Evolutionary conservation across 2,888 invertebrate species (phyloP).

Genomic region (Isotomurus palustris): DNA sequence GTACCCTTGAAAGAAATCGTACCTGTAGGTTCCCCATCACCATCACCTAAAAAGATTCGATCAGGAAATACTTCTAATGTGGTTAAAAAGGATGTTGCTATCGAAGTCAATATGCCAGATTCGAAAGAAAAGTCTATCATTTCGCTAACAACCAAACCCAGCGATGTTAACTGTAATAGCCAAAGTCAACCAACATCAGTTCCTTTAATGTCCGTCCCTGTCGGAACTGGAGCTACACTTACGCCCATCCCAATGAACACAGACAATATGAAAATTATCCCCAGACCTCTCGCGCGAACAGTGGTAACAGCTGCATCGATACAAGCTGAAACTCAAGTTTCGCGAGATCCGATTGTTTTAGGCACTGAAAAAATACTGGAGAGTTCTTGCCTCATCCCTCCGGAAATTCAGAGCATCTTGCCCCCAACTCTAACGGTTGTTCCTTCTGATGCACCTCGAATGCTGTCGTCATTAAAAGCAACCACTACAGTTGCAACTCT

Average conservation of each 20-base stretch:
- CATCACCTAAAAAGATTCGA: conserved; percentile 3
- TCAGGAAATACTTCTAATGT: not conserved
- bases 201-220: conserved; percentile 1
- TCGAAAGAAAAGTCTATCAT: too few relatives aligned
- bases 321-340: too few relatives aligned
- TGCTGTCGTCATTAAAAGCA: conserved; percentile 13
- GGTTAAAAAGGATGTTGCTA: conserved; percentile 6
- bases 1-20: too few relatives aligned
- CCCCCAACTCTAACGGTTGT: conserved; percentile 39
- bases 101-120: conserved; percentile 9
- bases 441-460: conserved; percentile 29
- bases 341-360: too few relatives aligned
- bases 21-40: too few relatives aligned
- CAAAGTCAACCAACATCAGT: not conserved
- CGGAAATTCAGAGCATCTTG: conserved; percentile 38
- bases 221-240: conserved; percentile 7
- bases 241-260: conserved; percentile 6
- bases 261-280: too few relatives aligned
- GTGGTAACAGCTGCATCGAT: too few relatives aligned
- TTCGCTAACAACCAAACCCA: too few relatives aligned
- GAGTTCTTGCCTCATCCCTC: conserved; percentile 27
- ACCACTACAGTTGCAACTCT: not conserved
- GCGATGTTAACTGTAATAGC: not conserved
- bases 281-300: too few relatives aligned
- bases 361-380: too few relatives aligned